These are phyloP conservation scores for Dicycla oo DNA, from an alignment of 2,888 invertebrate genomes.

Conservation along the genomic window DNA sequence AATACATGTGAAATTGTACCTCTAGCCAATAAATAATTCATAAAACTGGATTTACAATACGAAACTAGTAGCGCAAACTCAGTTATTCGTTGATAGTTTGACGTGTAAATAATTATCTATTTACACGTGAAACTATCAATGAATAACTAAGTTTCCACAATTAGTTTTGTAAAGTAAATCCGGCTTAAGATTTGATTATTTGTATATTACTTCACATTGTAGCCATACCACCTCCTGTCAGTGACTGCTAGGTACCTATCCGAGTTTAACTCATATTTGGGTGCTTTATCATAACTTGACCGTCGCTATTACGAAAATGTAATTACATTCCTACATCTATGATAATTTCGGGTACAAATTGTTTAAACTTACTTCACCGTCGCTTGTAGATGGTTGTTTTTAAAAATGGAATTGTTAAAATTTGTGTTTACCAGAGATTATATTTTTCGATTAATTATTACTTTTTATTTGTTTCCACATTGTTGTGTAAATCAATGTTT, in stretches of 20 bases:
- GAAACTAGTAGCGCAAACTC: too few species aligned
- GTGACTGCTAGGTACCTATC: constrained; percentile 59
- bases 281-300: constrained; percentile 78
- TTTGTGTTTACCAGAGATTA: constrained; percentile 86
- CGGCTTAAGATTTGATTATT: constrained; percentile 15
- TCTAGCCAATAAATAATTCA: constrained; percentile 21
- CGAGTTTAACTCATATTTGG: constrained; percentile 75
- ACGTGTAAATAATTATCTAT: too few species aligned
- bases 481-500: constrained; percentile 78
- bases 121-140: too few species aligned
- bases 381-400: constrained; percentile 58
- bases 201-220: constrained; percentile 30
- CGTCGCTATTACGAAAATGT: constrained; percentile 72
- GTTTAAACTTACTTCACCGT: constrained; percentile 62
- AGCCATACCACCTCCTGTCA: constrained; percentile 62
- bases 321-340: constrained; percentile 84
- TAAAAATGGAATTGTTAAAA: constrained; percentile 85
- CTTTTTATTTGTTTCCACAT: constrained; percentile 78
- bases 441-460: constrained; percentile 88
- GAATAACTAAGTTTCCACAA: too few species aligned
- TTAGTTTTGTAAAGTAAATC: too few species aligned
- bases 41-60: neutral
- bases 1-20: constrained; percentile 24
- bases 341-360: constrained; percentile 75
- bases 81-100: too few species aligned